phyloP scores from a whole-genome alignment of 2,113 vertebrate genomes.

The Verasper variegatus region DNA sequence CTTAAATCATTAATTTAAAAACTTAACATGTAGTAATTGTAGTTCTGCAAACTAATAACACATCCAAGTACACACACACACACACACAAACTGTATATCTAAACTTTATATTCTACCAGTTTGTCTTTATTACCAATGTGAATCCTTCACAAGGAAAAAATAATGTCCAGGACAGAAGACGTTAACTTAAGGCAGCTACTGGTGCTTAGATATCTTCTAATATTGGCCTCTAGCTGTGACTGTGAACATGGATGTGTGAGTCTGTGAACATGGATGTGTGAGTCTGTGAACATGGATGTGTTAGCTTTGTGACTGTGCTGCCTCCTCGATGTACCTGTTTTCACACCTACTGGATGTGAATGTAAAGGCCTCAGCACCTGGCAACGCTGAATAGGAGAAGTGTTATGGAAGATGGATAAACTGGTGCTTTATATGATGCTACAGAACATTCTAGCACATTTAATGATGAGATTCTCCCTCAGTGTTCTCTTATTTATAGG shows the following conservation, averaged over 20 bases:
- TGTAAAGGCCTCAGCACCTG: neutral
- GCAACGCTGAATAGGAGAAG: neutral
- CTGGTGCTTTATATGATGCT: neutral
- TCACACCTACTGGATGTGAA: neutral
- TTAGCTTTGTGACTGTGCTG: neutral
- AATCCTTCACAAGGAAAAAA: neutral
- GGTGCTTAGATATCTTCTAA: neutral
- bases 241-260: neutral
- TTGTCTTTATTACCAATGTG: neutral
- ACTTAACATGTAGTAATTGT: too few species aligned
- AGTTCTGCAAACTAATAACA: too few species aligned
- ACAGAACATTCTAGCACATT: neutral
- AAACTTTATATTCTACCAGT: too few species aligned
- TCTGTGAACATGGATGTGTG: too few species aligned
- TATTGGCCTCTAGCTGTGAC: neutral
- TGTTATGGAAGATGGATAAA: neutral
- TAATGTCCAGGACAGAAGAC: neutral
- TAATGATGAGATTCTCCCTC: neutral
- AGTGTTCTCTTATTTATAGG: neutral
- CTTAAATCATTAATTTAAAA: too few species aligned
- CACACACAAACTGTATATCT: too few species aligned
- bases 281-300: neutral
- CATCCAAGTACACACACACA: too few species aligned
- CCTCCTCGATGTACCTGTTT: neutral
- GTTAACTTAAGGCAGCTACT: neutral